Percentiles rank a stretch among this genome's conserved stretches.
Evolutionary conservation across 2,113 vertebrate genomes (phyloP).

Genomic region (Entelurus aequoreus): DNA sequence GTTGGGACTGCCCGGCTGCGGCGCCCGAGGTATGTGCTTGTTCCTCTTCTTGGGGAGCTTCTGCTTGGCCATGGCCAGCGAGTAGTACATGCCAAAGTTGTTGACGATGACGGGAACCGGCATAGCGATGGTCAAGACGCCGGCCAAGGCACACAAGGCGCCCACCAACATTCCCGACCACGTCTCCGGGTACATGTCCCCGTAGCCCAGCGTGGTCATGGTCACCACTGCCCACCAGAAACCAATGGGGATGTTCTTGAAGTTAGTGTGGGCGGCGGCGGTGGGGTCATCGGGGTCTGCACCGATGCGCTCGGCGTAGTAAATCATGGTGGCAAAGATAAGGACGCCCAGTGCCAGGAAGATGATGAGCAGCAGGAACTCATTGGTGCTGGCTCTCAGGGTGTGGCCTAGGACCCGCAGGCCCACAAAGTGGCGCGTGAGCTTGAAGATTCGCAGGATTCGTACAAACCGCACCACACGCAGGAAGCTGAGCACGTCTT

Average conservation of each 20-base stretch:
- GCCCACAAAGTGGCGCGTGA: slow-evolving; percentile 90
- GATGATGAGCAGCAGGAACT: slow-evolving; percentile 93
- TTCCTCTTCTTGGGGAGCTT: slow-evolving; percentile 98
- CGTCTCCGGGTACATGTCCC: slow-evolving; percentile 96
- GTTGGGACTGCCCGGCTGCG: slow-evolving; percentile 84
- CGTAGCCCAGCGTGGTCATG: slow-evolving; percentile 96
- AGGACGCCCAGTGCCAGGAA: slow-evolving; percentile 92
- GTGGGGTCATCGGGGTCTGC: slow-evolving; percentile 83
- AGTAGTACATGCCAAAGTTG: slow-evolving; percentile 99
- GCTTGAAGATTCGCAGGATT: slow-evolving; percentile 91
- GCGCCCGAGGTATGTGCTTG: slow-evolving; percentile 89
- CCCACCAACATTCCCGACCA: slow-evolving; percentile 99
- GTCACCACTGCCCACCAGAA: slow-evolving; percentile 99
- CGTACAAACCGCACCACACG: slow-evolving; percentile 88
- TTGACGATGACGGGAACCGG: slow-evolving; percentile 98
- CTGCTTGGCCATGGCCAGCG: slow-evolving; percentile 98
- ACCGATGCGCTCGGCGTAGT: slow-evolving; percentile 92
- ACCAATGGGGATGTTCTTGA: slow-evolving; percentile 99
- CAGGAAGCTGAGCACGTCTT: slow-evolving; percentile 90
- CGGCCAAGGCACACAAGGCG: slow-evolving; percentile 90
- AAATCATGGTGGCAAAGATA: slow-evolving; percentile 99
- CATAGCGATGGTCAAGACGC: slow-evolving; percentile 98
- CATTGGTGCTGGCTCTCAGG: slow-evolving; percentile 87
- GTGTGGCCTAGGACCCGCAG: slow-evolving; percentile 89
- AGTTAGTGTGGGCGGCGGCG: slow-evolving; percentile 83